Base-by-base conservation (phyloP, 2,888 invertebrate genomes). In the Trissonchulus latispiculum region DNA sequence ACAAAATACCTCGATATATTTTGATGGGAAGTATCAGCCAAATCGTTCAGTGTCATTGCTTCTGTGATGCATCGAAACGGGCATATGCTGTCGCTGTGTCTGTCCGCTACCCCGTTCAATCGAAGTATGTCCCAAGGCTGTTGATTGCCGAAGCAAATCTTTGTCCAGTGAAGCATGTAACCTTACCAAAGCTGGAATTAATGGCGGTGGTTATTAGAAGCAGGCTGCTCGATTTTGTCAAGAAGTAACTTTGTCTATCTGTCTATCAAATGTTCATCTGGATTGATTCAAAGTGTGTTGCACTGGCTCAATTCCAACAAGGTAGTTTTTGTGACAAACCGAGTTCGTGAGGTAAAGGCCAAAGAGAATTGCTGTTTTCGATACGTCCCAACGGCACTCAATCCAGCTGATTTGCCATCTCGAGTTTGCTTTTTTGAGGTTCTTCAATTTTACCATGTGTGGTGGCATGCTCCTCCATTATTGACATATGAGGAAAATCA, bases 401-500 rank as follows among this genome's bases (percentile, higher is more conserved):
- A 78, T 71, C 77, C 79, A 1, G 79, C 78, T 0, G 79, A 79
- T 69, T 72, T 76, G 31, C 70, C 75, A 1, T 76, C 77, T 23
- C 35, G 78, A 36, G 79, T 77, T 0, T n/a, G 77, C n/a, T 18
- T 71, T 15, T 73, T 75, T 1, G 18, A 37, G 2, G 72, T 75
- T 48, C 71, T 79, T 18, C 1, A 31, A 2, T 36, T 66, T 2
- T 48, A 33, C 64, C 23, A 33, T 2, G 31, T 76, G 1, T 79
- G 78, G 78, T 77, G 75, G 75, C n/a, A 74, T 0, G 78, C 78
- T n/a, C 78, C 78, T 23, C 0, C 29, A 8, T 78, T 77, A 77
- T 73, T 78, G 3, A 32, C n/a, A n/a, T n/a, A n/a, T n/a, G n/a
- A n/a, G n/a, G n/a, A n/a, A n/a, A n/a, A n/a, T n/a, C n/a, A n/a